A percentile compares a stretch with the other conserved stretches of the same genome.
These are phyloP conservation scores for Chelmon rostratus DNA, from an alignment of 2,797 vertebrate species.

Conservation along the genomic window DNA sequence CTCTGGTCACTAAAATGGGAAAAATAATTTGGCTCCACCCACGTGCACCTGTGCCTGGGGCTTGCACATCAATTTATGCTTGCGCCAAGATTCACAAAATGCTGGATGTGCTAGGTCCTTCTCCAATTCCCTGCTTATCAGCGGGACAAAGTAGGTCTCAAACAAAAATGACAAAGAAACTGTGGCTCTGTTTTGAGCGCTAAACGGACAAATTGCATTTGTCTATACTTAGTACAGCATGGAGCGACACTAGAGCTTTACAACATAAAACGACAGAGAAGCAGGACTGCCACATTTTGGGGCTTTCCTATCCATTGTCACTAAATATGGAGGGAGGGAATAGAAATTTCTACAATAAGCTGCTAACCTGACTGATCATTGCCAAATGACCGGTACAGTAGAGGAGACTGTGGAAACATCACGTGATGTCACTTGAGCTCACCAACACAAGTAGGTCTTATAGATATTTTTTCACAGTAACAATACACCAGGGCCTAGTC, in stretches of 20 bases:
- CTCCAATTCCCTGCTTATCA: neutral
- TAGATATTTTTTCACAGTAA: neutral
- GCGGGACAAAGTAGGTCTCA: neutral
- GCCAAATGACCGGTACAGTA: neutral
- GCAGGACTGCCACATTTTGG: neutral
- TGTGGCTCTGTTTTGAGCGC: neutral
- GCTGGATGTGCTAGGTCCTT: neutral
- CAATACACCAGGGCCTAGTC: neutral
- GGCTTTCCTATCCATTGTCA: neutral
- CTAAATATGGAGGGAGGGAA: neutral
- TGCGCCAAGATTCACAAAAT: conserved; percentile 9
- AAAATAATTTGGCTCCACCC: conserved; percentile 21
- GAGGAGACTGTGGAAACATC: neutral
- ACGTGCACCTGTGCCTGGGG: conserved; percentile 13
- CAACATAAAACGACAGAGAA: neutral
- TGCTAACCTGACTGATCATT: neutral
- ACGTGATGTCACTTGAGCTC: neutral
- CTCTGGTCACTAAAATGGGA: conserved; percentile 10
- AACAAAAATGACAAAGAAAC: neutral
- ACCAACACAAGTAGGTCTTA: neutral
- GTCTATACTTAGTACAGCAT: neutral
- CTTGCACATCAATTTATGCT: neutral
- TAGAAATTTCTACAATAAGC: neutral
- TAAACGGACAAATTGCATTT: neutral
- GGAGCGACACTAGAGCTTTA: neutral